A percentile compares a stretch with the other conserved stretches of the same genome.
These are phyloP conservation scores for Delichon dasypus DNA, from an alignment of 2,797 vertebrate genomes.

Conservation along the genomic window DNA sequence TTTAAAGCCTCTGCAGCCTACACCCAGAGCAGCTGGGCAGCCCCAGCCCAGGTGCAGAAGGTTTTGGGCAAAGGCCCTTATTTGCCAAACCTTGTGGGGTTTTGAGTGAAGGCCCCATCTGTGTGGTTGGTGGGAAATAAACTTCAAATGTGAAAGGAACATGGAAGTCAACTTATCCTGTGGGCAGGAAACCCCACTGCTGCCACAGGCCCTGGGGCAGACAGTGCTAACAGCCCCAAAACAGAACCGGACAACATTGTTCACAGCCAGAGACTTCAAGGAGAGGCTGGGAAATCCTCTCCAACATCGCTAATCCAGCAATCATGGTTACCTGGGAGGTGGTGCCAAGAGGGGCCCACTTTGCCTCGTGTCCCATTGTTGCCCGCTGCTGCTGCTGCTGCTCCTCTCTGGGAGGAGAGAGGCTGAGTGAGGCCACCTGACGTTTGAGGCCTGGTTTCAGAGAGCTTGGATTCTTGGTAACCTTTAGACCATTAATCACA, in stretches of 20 bases:
- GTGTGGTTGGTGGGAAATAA: not conserved
- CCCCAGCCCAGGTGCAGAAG: not conserved
- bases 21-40: not conserved
- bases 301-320: fast-evolving
- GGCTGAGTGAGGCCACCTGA: fast-evolving
- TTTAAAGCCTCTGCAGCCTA: not conserved
- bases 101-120: not conserved
- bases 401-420: not conserved
- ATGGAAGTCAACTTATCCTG: fast-evolving
- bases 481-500: not conserved
- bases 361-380: not conserved
- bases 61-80: not conserved
- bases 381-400: not conserved
- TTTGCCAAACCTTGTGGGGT: not conserved
- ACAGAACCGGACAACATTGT: not conserved
- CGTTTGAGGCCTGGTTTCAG: not conserved
- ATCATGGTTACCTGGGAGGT: fast-evolving
- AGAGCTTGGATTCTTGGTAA: not conserved
- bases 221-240: not conserved
- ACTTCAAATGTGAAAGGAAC: not conserved
- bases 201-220: not conserved
- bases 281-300: fast-evolving
- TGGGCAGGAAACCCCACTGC: not conserved
- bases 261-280: not conserved
- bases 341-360: fast-evolving